Base-by-base conservation (phyloP, 2,888 invertebrate species). In the Leptinotarsa haldemani region DNA sequence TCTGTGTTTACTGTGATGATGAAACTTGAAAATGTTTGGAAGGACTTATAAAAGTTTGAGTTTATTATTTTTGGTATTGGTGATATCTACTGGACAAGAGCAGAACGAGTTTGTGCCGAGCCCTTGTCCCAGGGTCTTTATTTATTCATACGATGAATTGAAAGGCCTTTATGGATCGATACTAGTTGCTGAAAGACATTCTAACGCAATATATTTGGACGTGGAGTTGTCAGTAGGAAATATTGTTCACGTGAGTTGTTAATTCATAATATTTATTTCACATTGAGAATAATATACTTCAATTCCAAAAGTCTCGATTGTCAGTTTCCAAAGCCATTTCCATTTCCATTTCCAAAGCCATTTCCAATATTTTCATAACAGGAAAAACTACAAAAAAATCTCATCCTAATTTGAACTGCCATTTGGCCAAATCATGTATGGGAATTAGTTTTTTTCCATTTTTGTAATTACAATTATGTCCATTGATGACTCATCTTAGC, bases 111-210 rank as follows among this genome's bases (percentile, higher is more conserved):
- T 16, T 30, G 5, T 7, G 1, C 12, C n/a, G 50, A 86, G 86
- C 74, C 87, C 87, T 5, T 88, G 88, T 74, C 87, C 87, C 4
- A 74, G 80, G n/a, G 79, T 84, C 46, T 88, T 87, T 77, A 82
- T 84, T 66, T 90, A 90, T 80, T 83, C 83, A 66, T 87, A 84
- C 74, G 88, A 89, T 77, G 86, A 87, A 7, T 79, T 80, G 56
- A 81, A 81, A 3, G 84, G 87, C 66, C 85, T 89, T 82, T 87
- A 86, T 79, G 90, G 90, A 5, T 73, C 86, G 40, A 80, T 89
- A 25, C 84, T 86, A 58, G 82, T 89, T 1, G 82, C 85, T 5
- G 85, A 84, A 82, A 69, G 78, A 18, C 76, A 79, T 7, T 78
- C 79, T 16, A 80, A 79, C 22, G 78, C 78, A 4, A 76, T 87